Base-by-base conservation (phyloP, 2,888 invertebrate genomes). In the Patella pellucida region DNA sequence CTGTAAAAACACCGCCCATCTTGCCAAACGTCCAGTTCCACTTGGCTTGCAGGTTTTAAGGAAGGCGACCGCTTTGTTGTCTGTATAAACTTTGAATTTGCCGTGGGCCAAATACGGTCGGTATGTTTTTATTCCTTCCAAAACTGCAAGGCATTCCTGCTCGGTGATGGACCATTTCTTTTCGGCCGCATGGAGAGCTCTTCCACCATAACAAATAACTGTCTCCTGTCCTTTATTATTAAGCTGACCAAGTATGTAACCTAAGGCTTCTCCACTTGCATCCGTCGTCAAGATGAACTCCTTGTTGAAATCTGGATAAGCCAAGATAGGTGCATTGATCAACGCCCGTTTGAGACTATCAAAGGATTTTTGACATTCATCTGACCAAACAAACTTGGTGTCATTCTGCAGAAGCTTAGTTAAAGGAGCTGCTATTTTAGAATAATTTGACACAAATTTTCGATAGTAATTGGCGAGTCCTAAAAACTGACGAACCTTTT, bases 51-150 rank as follows among this genome's bases (percentile, higher is more conserved):
- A 77, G 3, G 72, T 75, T 52, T 82, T 72, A 3, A 84, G 73
- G 75, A 76, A 82, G 41, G 73, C 76, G 0, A 82, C 74, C 31
- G 79, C 75, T 12, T 70, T 74, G 67, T 84, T 81, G 75, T 85
- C 82, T 9, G 84, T 84, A 52, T 74, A 68, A 11, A 81, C 78
- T 1, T 73, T 74, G 71, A 84, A 84, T 3, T 77, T 54, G 3
- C 71, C 71, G 54, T 78, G 56, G 23, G 81, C 72, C 14, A 84
- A 73, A 69, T 80, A 84, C 19, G 76, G 73, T 14, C 77, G 73
- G 69, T 79, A 83, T 7, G 76, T 56, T 67, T 78, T 78, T 15
- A 84, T 73, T 27, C 80, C 83, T 70, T 80, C 79, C 5, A 83
- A 27, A 14, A 82, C 56, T 14, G 83, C 83, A 52, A 83, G 68